These are phyloP conservation scores for Himalopsyche kuldschensis DNA, from an alignment of 2,888 invertebrate species.

Conservation along the genomic window DNA sequence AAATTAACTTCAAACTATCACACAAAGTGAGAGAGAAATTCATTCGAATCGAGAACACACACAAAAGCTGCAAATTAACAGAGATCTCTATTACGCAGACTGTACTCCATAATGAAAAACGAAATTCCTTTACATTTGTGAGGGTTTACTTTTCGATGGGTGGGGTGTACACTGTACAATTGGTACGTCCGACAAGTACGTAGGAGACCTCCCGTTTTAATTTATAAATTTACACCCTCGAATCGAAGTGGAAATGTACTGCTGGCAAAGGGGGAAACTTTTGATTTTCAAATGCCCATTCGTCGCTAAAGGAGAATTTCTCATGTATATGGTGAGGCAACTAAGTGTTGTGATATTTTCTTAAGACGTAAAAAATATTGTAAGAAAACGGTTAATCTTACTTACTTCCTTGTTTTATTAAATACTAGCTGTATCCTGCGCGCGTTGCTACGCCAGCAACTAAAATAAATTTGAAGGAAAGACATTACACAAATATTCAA, in stretches of 20 bases:
- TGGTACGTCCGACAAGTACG: conserved; percentile 8
- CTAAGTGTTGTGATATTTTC: neutral
- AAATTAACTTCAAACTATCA: conserved; percentile 25
- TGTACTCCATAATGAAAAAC: conserved; percentile 9
- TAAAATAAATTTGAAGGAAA: too few species aligned
- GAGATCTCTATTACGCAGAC: conserved; percentile 12
- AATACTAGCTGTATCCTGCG: too few species aligned
- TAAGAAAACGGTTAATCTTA: too few species aligned
- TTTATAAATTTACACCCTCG: conserved; percentile 33
- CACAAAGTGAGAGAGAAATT: conserved; percentile 4
- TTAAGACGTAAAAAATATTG: too few species aligned
- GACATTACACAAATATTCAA: too few species aligned
- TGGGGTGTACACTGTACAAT: neutral
- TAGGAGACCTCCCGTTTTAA: conserved; percentile 27
- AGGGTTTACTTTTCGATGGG: conserved; percentile 9
- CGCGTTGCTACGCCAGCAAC: too few species aligned
- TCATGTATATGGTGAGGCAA: conserved; percentile 1
- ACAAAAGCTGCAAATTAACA: conserved; percentile 7
- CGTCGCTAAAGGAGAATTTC: conserved; percentile 14
- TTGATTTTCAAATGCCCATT: conserved; percentile 34
- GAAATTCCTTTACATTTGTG: conserved; percentile 10
- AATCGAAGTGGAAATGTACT: conserved; percentile 28
- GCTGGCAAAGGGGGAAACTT: conserved; percentile 23
- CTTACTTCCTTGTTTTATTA: too few species aligned
- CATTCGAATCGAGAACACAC: conserved; percentile 7